A percentile compares a stretch with the other conserved stretches of the same genome.
phyloP scores from a whole-genome alignment of 2,113 vertebrate species.

The Dolichallabes microphthalmus region DNA sequence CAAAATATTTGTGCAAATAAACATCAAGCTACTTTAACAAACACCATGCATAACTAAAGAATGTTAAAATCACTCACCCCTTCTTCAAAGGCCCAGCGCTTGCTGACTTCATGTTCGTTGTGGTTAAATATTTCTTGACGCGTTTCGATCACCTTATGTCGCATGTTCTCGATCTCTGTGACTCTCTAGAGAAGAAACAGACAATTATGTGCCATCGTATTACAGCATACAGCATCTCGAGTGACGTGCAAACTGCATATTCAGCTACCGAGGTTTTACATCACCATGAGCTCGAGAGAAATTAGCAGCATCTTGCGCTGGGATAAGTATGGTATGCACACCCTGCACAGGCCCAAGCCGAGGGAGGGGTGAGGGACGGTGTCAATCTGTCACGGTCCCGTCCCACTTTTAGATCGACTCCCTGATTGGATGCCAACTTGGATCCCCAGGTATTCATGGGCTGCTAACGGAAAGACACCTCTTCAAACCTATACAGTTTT shows the following conservation, averaged over 20 bases:
- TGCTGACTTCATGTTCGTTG: slow-evolving; percentile 99
- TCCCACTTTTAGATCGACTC: slow-evolving; percentile 64
- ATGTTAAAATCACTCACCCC: slow-evolving; percentile 76
- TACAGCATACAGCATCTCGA: slow-evolving; percentile 55
- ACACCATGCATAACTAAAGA: not conserved
- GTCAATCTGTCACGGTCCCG: slow-evolving; percentile 66
- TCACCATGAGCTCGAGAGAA: slow-evolving; percentile 72
- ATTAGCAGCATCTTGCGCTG: slow-evolving; percentile 68
- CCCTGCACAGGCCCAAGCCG: slow-evolving; percentile 65
- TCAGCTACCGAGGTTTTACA: slow-evolving; percentile 74
- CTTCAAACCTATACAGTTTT: slow-evolving; percentile 71
- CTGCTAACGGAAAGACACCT: slow-evolving; percentile 77
- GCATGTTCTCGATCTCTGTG: slow-evolving; percentile 99
- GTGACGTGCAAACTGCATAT: slow-evolving; percentile 68
- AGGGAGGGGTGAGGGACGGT: slow-evolving; percentile 51
- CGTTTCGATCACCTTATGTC: slow-evolving; percentile 92
- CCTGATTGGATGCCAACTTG: slow-evolving; percentile 73
- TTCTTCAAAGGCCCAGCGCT: slow-evolving; percentile 97
- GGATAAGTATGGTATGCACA: slow-evolving; percentile 67
- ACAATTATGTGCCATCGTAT: slow-evolving; percentile 15
- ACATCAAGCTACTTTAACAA: not conserved
- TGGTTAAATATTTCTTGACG: slow-evolving; percentile 97
- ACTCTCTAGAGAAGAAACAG: slow-evolving; percentile 76
- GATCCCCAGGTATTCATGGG: slow-evolving; percentile 70
- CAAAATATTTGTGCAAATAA: not conserved